Conservation (phyloP, 2,113 vertebrate genomes). For the Myotis davidii region DNA sequence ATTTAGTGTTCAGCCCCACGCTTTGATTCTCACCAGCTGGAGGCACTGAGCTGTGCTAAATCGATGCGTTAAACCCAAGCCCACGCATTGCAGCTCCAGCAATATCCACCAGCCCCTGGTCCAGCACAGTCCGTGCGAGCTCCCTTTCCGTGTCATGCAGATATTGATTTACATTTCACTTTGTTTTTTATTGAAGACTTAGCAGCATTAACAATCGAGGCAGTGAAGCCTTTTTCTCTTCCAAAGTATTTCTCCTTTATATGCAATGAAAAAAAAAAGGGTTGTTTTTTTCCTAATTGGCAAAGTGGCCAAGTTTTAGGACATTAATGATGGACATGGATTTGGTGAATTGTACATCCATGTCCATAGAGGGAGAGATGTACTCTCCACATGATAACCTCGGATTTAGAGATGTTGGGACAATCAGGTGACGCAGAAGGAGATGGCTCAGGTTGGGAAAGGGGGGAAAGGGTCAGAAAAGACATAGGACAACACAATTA, state of each 20-base stretch:
- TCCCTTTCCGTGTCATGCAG: not conserved
- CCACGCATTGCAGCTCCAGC: not conserved
- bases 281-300: not conserved
- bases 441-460: not conserved
- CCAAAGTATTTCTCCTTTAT: not conserved
- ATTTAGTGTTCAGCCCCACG: conserved; percentile 19
- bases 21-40: conserved; percentile 35
- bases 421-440: not conserved
- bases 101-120: rapidly evolving
- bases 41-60: not conserved
- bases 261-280: not conserved
- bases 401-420: not conserved
- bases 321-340: not conserved
- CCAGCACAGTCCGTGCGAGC: not conserved
- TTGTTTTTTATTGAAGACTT: not conserved
- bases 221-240: not conserved
- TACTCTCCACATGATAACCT: not conserved
- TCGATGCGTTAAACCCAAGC: not conserved
- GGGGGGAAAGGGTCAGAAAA: not conserved
- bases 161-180: not conserved
- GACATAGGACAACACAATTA: not conserved
- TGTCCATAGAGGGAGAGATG: not conserved
- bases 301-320: not conserved
- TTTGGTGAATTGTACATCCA: not conserved
- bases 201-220: not conserved